Percentiles rank a stretch among this genome's conserved stretches.
These are phyloP conservation scores for Virgularia gustaviana DNA, from an alignment of 92 coral and sea anemone species.

Conservation along the genomic window DNA sequence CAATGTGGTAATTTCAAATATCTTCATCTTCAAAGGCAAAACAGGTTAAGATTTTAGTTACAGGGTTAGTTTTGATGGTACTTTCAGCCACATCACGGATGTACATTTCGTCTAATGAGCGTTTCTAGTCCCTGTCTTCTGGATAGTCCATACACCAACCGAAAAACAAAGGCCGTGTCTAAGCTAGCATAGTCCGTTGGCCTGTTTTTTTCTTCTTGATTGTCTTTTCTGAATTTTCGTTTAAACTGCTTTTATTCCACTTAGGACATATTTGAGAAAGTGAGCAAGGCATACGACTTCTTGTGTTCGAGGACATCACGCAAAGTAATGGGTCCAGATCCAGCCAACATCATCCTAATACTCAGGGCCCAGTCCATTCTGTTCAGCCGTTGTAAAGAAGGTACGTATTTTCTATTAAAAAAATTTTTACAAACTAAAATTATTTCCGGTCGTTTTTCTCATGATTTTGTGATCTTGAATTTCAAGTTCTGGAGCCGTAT, in stretches of 20 bases:
- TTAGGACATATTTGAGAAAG: slow-evolving; percentile 96
- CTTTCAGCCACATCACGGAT: no score
- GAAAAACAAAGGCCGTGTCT: no score
- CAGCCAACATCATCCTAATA: slow-evolving; percentile 82
- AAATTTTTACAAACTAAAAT: not conserved
- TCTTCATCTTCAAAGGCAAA: no score
- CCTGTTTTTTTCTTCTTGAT: not conserved
- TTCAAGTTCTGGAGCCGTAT: slow-evolving; percentile 87
- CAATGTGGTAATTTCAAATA: no score
- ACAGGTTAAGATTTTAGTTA: no score
- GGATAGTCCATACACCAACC: no score
- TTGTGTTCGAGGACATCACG: slow-evolving; percentile 84
- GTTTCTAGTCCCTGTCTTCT: no score
- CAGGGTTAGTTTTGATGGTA: no score
- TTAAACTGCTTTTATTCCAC: not conserved
- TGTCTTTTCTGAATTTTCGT: not conserved
- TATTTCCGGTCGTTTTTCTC: not conserved
- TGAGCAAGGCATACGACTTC: slow-evolving; percentile 96
- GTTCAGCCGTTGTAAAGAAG: slow-evolving; percentile 86
- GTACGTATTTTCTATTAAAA: slow-evolving; percentile 34
- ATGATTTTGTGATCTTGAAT: not conserved
- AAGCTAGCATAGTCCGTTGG: no score
- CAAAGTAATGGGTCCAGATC: slow-evolving; percentile 84
- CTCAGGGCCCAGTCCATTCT: slow-evolving; percentile 89
- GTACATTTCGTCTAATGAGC: no score